Conservation (phyloP, 2,797 vertebrate genomes). For the Sebastiscus tertius region DNA sequence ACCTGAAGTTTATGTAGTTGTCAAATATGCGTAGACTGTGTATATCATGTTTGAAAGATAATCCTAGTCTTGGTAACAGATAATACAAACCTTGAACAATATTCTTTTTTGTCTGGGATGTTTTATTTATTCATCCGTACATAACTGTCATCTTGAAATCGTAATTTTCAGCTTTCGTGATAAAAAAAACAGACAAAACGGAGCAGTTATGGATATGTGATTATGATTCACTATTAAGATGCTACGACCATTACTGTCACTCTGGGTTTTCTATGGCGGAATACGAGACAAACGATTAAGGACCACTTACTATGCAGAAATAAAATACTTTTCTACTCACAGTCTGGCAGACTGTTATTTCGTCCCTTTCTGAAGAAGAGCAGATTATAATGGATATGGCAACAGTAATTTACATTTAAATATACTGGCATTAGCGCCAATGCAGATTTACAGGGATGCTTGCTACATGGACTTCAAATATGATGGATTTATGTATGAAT, state of each 20-base stretch:
- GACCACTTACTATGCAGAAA: not conserved
- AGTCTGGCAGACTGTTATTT: constrained; percentile 11
- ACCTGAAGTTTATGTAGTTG: constrained; percentile 63
- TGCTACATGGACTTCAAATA: not conserved
- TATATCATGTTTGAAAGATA: constrained; percentile 57
- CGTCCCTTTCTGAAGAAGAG: not conserved
- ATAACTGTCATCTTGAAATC: not conserved
- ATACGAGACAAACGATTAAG: not conserved
- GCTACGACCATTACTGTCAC: not conserved
- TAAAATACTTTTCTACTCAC: constrained; percentile 16
- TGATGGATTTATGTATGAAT: not conserved
- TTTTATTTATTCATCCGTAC: constrained; percentile 16
- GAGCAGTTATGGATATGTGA: not conserved
- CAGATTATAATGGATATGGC: not conserved
- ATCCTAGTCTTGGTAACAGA: constrained; percentile 55
- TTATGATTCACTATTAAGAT: not conserved
- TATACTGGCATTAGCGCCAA: not conserved
- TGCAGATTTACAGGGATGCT: not conserved
- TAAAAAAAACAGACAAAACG: not conserved
- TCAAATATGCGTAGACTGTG: constrained; percentile 58
- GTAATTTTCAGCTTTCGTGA: not conserved
- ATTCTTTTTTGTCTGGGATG: constrained; percentile 13
- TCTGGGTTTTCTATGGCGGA: not conserved
- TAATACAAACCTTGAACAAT: constrained; percentile 68
- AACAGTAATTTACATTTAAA: not conserved